These are phyloP conservation scores for Drosophila busckii DNA, from an alignment of 1,140 invertebrate genomes.

Conservation along the genomic window DNA sequence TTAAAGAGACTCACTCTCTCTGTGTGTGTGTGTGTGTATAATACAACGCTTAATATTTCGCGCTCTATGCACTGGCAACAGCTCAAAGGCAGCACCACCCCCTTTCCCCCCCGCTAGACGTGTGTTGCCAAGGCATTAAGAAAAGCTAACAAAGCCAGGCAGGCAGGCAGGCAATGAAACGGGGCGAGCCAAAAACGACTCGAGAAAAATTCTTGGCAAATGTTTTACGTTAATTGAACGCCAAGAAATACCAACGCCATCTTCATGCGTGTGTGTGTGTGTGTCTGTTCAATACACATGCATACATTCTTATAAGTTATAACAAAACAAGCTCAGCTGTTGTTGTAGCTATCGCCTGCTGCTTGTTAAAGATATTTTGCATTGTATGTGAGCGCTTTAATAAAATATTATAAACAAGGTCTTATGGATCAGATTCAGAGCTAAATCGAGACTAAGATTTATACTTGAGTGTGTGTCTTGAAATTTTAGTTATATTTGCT, in stretches of 20 bases:
- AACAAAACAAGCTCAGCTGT: slow-evolving; percentile 57
- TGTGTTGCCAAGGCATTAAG: slow-evolving; percentile 43
- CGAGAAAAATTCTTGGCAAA: slow-evolving; percentile 58
- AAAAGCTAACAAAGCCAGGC: neutral
- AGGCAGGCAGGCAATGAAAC: slow-evolving; percentile 5
- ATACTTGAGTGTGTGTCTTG: too few relatives aligned
- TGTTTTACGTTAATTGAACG: slow-evolving; percentile 69
- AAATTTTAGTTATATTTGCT: too few relatives aligned
- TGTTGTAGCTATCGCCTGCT: slow-evolving; percentile 55
- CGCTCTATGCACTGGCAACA: too few relatives aligned
- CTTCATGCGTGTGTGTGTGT: slow-evolving; percentile 3
- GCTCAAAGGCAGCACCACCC: neutral
- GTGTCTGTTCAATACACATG: slow-evolving; percentile 4
- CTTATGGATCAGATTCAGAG: too few relatives aligned
- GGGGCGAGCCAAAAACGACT: slow-evolving; percentile 21
- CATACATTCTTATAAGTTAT: slow-evolving; percentile 1
- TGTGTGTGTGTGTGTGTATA: slow-evolving; percentile 29
- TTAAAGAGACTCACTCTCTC: slow-evolving; percentile 13
- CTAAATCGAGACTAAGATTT: too few relatives aligned
- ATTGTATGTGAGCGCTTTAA: too few relatives aligned
- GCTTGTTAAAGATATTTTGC: neutral
- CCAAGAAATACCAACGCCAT: slow-evolving; percentile 43
- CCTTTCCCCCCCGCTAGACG: slow-evolving; percentile 1
- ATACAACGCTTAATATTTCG: slow-evolving; percentile 21
- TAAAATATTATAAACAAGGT: neutral